Evolutionary conservation across 2,113 vertebrate genomes (phyloP).

Genomic region (Perognathus longimembris): DNA sequence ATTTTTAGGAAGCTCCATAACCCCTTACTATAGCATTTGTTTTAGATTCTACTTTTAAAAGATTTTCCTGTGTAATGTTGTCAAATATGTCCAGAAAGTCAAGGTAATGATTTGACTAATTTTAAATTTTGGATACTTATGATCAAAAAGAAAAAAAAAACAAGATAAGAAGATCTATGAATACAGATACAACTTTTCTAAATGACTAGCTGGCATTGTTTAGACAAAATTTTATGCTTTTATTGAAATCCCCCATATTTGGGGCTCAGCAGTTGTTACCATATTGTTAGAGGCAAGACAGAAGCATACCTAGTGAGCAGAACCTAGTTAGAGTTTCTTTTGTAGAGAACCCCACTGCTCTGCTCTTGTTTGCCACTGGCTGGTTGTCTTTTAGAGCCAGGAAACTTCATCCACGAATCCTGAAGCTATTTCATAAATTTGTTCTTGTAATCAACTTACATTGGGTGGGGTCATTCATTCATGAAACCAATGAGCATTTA

Average conservation of each 20-base stretch:
- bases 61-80: conserved; percentile 49
- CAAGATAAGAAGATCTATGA: conserved; percentile 34
- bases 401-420: neutral
- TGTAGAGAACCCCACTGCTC: neutral
- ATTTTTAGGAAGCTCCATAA: neutral
- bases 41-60: conserved; percentile 16
- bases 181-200: neutral
- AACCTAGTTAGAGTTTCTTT: neutral
- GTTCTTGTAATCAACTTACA: conserved; percentile 3
- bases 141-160: conserved; percentile 48
- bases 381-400: neutral
- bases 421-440: neutral
- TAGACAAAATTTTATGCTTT: neutral
- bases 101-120: conserved; percentile 10
- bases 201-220: neutral
- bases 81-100: neutral
- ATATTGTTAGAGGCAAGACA: neutral
- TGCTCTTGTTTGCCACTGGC: neutral
- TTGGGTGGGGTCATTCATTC: neutral
- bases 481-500: neutral
- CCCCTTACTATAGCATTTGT: neutral
- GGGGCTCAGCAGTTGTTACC: neutral
- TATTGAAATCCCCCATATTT: conserved; percentile 20
- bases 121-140: neutral
- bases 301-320: neutral